These are phyloP conservation scores for Piliocolobus tephrosceles DNA, from an alignment of 2,113 vertebrate species.

Conservation along the genomic window DNA sequence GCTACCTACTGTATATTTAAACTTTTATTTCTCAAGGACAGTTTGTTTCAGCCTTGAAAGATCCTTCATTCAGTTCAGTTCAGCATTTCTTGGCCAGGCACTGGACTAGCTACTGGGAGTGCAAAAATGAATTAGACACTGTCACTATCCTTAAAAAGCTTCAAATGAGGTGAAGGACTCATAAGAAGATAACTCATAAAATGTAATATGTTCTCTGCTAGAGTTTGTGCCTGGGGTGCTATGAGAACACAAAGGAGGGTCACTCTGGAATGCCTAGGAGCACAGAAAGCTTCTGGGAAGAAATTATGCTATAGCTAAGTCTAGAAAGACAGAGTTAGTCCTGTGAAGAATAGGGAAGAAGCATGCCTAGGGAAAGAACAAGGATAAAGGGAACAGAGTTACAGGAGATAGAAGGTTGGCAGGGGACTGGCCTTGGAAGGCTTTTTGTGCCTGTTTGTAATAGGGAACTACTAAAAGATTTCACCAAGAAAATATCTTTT, in stretches of 20 bases:
- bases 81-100: not conserved
- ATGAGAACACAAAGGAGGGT: not conserved
- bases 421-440: not conserved
- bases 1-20: not conserved
- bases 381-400: not conserved
- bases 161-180: not conserved
- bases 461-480: not conserved
- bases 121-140: not conserved
- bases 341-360: not conserved
- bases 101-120: not conserved
- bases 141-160: not conserved
- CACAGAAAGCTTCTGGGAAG: not conserved
- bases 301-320: not conserved
- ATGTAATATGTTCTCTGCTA: not conserved
- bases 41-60: not conserved
- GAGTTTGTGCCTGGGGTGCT: not conserved
- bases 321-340: not conserved
- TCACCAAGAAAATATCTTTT: not conserved
- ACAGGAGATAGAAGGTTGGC: not conserved
- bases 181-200: not conserved
- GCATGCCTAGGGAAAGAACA: not conserved
- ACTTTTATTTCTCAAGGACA: not conserved
- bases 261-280: not conserved
- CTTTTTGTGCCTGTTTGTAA: not conserved
- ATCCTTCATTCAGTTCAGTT: not conserved